These are phyloP conservation scores for Cygnus atratus DNA, from an alignment of 2,113 vertebrate species.

Conservation along the genomic window DNA sequence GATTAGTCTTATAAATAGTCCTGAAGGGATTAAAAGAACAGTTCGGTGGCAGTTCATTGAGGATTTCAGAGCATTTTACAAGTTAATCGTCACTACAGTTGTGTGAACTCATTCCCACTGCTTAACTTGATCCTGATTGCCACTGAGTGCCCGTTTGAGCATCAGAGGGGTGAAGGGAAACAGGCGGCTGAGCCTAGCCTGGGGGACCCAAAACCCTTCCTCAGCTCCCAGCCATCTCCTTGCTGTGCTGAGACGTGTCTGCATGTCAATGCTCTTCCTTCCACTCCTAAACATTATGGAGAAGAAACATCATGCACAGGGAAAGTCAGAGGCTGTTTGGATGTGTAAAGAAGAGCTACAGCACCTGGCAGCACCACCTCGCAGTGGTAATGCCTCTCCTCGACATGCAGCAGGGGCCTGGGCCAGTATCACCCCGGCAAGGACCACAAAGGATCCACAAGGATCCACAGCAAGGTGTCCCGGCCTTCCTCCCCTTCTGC, in stretches of 20 bases:
- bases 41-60: neutral
- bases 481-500: neutral
- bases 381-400: neutral
- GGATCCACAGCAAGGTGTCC: neutral
- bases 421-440: neutral
- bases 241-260: neutral
- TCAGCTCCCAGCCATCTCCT: neutral
- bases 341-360: neutral
- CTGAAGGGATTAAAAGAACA: neutral
- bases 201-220: neutral
- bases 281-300: neutral
- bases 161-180: neutral
- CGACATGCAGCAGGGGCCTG: too few relatives aligned
- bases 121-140: neutral
- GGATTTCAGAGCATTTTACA: neutral
- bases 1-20: neutral
- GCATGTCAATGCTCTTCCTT: neutral
- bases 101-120: neutral
- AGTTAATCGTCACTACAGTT: neutral
- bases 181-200: neutral
- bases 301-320: neutral
- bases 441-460: neutral
- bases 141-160: neutral
- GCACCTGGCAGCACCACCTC: neutral
- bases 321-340: neutral